phyloP scores from a whole-genome alignment of 2,888 invertebrate species.

The Clepsis dumicolana region DNA sequence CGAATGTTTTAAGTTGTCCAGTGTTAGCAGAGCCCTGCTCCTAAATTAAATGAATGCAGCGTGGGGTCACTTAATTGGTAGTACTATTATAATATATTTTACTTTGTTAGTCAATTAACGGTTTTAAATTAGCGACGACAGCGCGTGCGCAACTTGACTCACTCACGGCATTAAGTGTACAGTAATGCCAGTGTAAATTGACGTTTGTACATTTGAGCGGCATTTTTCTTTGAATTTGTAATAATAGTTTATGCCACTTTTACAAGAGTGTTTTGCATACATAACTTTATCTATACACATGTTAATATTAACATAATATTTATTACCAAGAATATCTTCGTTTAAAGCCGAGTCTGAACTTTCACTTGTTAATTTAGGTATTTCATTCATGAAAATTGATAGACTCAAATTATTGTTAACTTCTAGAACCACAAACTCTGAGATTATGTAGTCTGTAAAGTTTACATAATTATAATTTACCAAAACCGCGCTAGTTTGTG shows the following conservation, averaged over 20 bases:
- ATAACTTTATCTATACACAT: no score
- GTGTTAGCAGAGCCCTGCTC: no score
- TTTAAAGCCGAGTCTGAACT: neutral
- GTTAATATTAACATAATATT: no score
- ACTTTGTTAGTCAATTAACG: constrained; percentile 2
- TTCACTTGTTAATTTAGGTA: neutral
- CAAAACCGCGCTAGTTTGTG: neutral
- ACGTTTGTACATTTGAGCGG: neutral
- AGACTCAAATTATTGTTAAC: neutral
- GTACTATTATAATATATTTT: no score
- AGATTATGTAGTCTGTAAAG: neutral
- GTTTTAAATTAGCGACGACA: neutral
- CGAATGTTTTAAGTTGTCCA: no score
- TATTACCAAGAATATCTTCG: neutral
- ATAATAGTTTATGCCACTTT: no score
- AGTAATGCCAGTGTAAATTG: neutral
- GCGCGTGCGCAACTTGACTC: constrained; percentile 19
- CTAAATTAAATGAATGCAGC: no score
- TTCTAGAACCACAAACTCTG: neutral
- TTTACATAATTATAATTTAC: neutral
- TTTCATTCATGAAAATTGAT: neutral
- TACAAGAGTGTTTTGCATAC: no score
- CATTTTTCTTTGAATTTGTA: no score
- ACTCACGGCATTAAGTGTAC: constrained; percentile 26
- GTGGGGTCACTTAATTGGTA: no score